Evolutionary conservation across 2,888 invertebrate species (phyloP), one percentile per base, ranked within the genome.

Genomic region (Pandemis cinnamomeana): DNA sequence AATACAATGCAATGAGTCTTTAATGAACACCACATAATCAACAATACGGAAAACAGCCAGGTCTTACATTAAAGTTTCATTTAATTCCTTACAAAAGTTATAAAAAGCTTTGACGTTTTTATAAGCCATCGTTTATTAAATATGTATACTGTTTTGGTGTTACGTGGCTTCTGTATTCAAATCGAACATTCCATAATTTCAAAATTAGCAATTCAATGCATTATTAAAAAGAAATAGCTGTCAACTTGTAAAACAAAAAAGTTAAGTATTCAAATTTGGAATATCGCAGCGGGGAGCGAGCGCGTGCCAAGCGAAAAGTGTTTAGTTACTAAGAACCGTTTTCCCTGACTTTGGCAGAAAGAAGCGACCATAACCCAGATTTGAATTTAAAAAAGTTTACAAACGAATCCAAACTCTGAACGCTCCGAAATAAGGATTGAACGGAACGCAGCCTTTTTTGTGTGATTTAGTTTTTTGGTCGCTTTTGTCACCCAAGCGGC

Each of bases 361-460:
- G 86, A 87, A 85, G 84, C 86, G 91, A 84, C 91, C 92, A 86
- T 91, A 91, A 93, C 91, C 90, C 87, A 90, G 79, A 86, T 91
- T 79, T 71, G 75, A 79, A 76, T 79, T 77, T 76, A 78, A 71
- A 79, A 77, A 27, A 41, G 41, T 44, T 36, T 0, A 68, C 80
- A 80, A 80, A 63, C 80, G 55, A 87, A 84, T 83, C 78, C 80
- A 67, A 82, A 80, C 85, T 81, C 79, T 91, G 85, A 76, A 41
- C 10, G 6, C 66, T 53, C 64, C 13, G 76, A 15, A 15, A 76
- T 86, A 89, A 81, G 81, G 80, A 75, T 66, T 74, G 82, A 77
- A 72, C 60, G 63, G 67, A 78, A 66, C 71, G 71, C 61, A 71
- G 80, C 81, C 78, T 83, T 79, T 80, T 76, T 82, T 79, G 77